Base-by-base conservation (phyloP, 2,113 vertebrate species). In the Myotis lucifugus region DNA sequence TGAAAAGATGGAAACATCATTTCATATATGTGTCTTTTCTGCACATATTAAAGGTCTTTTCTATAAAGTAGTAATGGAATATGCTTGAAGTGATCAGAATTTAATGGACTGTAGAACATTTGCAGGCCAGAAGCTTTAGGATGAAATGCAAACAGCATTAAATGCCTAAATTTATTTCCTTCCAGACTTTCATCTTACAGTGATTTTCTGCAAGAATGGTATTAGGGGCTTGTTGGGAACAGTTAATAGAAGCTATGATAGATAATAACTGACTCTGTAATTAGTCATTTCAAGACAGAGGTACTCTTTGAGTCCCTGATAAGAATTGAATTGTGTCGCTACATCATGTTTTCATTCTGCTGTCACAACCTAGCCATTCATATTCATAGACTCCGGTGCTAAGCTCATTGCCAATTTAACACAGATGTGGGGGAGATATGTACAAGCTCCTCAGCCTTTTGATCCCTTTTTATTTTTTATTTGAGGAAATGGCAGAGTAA, bases 271-370 rank as follows among this genome's bases (percentile, higher is more conserved):
- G 88, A 67, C 93, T 97, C 92, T 95, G 37, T 95, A 97, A 97
- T 97, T 97, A 96, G 90, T 97, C 96, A 95, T 95, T 95, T 95
- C 64, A 67, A 96, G 93, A 88, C 95, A 89, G 90, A 94, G 90
- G 73, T 76, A 37, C 95, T 97, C 95, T 96, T 40, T 69, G 95
- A 92, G 70, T 84, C 95, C 82, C 40, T 95, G 97, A 96, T 97
- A 97, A 97, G 96, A 92, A 93, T 76, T 96, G 96, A 97, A 97
- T 97, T 96, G 97, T 98, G 94, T 90, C 61, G 37, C 95, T 97
- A 81, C 97, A 96, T 97, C 98, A 37, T 48, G 89, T 97, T 97
- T 97, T 46, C 19, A 93, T 97, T 88, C 76, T 95, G 95, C 97
- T 95, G 96, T 95, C 95, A 97, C 90, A 90, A 79, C 94, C 96